Evolutionary conservation across 1,140 invertebrate species (phyloP), one percentile per base, ranked within the genome.

Genomic region (Zaprionus capensis): DNA sequence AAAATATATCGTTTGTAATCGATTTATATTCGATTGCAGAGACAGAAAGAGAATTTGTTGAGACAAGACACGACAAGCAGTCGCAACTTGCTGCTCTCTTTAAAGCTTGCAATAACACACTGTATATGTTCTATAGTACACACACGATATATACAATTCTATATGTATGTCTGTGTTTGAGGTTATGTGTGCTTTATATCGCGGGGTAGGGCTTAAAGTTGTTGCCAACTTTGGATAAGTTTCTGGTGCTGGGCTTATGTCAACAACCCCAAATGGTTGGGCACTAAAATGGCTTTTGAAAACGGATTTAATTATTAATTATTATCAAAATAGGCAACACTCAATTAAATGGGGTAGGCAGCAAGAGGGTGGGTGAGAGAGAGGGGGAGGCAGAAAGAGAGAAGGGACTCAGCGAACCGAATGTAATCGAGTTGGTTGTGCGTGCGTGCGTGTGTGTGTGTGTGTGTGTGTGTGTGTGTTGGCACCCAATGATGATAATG

Each of bases 251-350:
- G 41, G 41, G 41, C 41, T 46, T 46, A 46, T n/a, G n/a, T n/a
- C 41, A 15, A n/a, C 6, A 15, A 14, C 36, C 36, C 38, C 38
- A 66, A 65, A 34, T 9, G n/a, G n/a, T 51, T 51, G 44, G 28
- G 26, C 51, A 62, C 73, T 65, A 67, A 58, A 74, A 77, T 71
- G 81, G 74, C 81, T 77, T 84, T 80, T 64, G 46, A 67, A 76
- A 73, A 55, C 51, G 82, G 81, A 80, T 81, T 80, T 77, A 82
- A 74, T 76, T 80, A 86, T 80, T 86, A 87, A 87, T 82, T 87
- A 87, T 82, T 80, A 87, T 86, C 76, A 82, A 73, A 82, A 87
- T 69, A 57, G 76, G 46, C 71, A 56, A 57, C 82, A 86, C 79
- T 78, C 75, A 80, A 77, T 78, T 71, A 66, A 51, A 51, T 41